Evolutionary conservation across 2,888 invertebrate species (phyloP), one percentile per base, ranked within the genome.

Genomic region (Dryomyza anilis): DNA sequence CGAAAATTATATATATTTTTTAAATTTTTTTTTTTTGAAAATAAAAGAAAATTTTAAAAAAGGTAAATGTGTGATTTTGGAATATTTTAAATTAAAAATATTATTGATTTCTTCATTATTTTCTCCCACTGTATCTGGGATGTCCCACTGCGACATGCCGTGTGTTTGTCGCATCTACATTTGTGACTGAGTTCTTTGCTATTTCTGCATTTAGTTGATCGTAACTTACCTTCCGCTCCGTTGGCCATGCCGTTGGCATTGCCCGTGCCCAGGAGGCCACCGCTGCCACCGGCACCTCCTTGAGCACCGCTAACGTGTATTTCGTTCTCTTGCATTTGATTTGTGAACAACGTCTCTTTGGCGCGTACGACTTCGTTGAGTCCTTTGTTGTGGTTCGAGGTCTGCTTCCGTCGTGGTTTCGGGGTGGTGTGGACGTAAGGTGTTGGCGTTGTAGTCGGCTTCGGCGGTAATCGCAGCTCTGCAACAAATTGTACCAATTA

Each of bases 291-390:
- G 27, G 16, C 27, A n/a, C 48, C 59, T 14, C 48, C 46, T 39
- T 27, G 39, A n/a, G n/a, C n/a, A 69, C 72, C 73, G 59, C 70
- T 69, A 63, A 69, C 67, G 53, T 69, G 69, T 66, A 79, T 74
- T 66, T 78, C 78, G 72, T 79, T 82, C 72, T 80, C 83, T 62
- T 78, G 78, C 74, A 81, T 76, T 73, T 80, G 79, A 78, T 79
- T 83, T 74, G 78, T 79, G 70, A 78, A 78, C 72, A 78, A 76
- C 66, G 76, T 78, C 73, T 82, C 82, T 73, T 83, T 83, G 66
- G 79, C 78, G 71, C 83, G 80, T 71, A 82, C 79, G 67, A 81
- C 82, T 78, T 83, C 83, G 74, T 83, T 83, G 68, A 80, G 74
- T 67, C 79, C 81, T 73, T 83, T 83, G 72, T 79, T 81, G 69